phyloP scores from a whole-genome alignment of 2,797 vertebrate genomes.

The Melanotaenia nigrans region DNA sequence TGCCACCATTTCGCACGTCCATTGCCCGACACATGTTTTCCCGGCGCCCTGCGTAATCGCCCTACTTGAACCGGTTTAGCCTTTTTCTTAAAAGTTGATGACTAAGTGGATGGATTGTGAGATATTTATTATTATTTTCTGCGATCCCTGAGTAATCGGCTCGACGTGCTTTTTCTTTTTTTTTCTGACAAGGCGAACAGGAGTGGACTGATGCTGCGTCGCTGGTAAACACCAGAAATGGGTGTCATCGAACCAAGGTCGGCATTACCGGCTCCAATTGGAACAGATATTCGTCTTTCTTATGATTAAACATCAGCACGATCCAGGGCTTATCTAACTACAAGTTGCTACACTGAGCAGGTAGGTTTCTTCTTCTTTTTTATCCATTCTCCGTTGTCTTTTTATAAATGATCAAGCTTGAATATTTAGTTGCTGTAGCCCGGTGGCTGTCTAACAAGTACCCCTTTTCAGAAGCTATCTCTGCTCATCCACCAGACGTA shows the following conservation, averaged over 20 bases:
- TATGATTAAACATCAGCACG: conserved; percentile 31
- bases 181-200: conserved; percentile 55
- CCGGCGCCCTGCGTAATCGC: background rate
- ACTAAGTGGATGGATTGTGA: background rate
- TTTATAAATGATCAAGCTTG: conserved; percentile 3
- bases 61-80: background rate
- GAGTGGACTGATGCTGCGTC: conserved; percentile 70
- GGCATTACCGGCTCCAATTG: conserved; percentile 39
- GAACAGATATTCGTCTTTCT: conserved; percentile 40
- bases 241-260: conserved; percentile 47
- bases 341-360: conserved; percentile 61
- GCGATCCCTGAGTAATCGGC: conserved; percentile 44
- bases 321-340: conserved; percentile 8
- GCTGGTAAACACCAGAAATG: conserved; percentile 73
- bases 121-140: background rate
- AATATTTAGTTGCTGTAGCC: conserved; percentile 11
- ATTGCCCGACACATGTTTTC: conserved; percentile 32
- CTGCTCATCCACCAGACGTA: conserved; percentile 67
- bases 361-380: conserved; percentile 44
- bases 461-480: conserved; percentile 45
- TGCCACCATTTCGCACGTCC: conserved; percentile 77
- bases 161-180: conserved; percentile 46
- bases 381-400: conserved; percentile 3
- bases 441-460: conserved; percentile 34
- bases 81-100: background rate